Evolutionary conservation across 2,888 invertebrate species (phyloP).

Genomic region (Spodoptera picta): DNA sequence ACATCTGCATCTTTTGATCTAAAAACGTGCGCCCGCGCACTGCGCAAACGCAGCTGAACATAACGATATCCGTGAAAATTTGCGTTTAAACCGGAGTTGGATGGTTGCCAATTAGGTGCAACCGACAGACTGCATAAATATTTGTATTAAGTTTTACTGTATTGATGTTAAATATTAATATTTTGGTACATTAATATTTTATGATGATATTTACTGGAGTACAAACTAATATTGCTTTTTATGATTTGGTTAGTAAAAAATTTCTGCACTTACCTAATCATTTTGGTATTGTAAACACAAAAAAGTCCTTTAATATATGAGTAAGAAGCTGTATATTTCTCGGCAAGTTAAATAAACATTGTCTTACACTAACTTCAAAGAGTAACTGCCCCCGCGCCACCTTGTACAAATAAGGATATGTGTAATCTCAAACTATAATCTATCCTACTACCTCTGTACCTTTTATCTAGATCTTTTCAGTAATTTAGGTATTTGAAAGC

Average conservation of each 20-base stretch:
- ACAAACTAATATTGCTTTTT: background rate
- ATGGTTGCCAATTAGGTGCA: slow-evolving; percentile 59
- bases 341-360: too few relatives aligned
- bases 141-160: slow-evolving; percentile 14
- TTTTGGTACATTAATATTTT: slow-evolving; percentile 1
- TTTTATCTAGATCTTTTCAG: too few relatives aligned
- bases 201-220: background rate
- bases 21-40: slow-evolving; percentile 41
- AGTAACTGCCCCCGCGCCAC: too few relatives aligned
- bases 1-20: slow-evolving; percentile 46
- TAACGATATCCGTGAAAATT: slow-evolving; percentile 72
- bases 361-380: too few relatives aligned
- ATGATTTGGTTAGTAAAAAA: background rate
- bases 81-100: slow-evolving; percentile 71
- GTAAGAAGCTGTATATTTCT: too few relatives aligned
- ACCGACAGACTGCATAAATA: slow-evolving; percentile 31
- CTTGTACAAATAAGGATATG: too few relatives aligned
- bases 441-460: too few relatives aligned
- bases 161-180: slow-evolving; percentile 9
- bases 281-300: too few relatives aligned
- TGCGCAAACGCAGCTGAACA: slow-evolving; percentile 61
- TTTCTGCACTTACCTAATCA: background rate
- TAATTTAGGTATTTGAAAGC: too few relatives aligned
- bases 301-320: too few relatives aligned
- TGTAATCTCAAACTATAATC: too few relatives aligned